Conservation (phyloP, 2,797 vertebrate species). For the Bufotes viridis region DNA sequence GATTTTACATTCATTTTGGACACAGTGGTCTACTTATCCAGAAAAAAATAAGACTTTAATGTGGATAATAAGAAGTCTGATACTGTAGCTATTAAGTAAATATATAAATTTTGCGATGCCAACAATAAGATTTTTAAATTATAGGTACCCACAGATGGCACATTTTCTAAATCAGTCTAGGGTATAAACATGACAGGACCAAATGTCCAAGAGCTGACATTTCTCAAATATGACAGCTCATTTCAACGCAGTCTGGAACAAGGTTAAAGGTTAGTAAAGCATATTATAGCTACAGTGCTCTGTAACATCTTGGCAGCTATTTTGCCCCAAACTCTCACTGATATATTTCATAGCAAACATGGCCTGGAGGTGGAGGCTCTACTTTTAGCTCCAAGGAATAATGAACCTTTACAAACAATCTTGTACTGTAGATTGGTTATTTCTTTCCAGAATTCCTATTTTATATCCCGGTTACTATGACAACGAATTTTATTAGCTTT, state of each 20-base stretch:
- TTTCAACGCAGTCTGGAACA: constrained; percentile 63
- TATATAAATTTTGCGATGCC: background rate
- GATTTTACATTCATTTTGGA: background rate
- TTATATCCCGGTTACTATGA: constrained; percentile 62
- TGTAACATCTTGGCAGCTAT: constrained; percentile 32
- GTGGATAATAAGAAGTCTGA: background rate
- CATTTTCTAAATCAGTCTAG: constrained; percentile 63
- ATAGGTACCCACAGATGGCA: constrained; percentile 56
- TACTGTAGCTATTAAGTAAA: background rate
- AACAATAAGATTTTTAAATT: background rate
- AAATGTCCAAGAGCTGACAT: constrained; percentile 68
- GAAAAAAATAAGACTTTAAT: background rate
- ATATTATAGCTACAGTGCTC: constrained; percentile 57
- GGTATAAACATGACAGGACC: constrained; percentile 65
- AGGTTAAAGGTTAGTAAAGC: constrained; percentile 65
- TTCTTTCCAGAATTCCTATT: constrained; percentile 29
- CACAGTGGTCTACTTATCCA: background rate
- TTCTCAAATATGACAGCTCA: constrained; percentile 69
- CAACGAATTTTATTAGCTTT: constrained; percentile 68
- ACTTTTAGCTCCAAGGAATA: constrained; percentile 56
- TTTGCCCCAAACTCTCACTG: constrained; percentile 61
- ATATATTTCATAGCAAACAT: constrained; percentile 57
- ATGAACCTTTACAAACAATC: constrained; percentile 6
- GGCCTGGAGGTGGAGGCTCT: constrained; percentile 42
- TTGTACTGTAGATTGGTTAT: background rate